phyloP scores from a whole-genome alignment of 2,113 vertebrate species.

The Murina feae region DNA sequence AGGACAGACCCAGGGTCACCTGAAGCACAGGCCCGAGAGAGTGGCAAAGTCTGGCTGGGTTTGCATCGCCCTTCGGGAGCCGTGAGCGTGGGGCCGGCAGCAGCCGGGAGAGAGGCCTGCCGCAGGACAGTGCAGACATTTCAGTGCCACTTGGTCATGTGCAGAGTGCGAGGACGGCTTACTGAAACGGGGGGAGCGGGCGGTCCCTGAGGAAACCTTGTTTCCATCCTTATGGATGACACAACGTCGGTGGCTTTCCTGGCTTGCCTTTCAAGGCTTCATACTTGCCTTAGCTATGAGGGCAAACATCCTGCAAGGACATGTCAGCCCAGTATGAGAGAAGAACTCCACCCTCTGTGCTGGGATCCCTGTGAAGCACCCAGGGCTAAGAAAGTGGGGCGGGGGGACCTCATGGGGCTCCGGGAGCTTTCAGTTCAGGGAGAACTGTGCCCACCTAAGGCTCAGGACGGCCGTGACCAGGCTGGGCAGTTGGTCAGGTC shows the following conservation, averaged over 20 bases:
- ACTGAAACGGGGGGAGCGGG: background rate
- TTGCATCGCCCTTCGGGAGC: background rate
- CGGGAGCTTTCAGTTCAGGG: background rate
- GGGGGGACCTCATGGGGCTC: background rate
- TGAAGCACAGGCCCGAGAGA: background rate
- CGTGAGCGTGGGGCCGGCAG: background rate
- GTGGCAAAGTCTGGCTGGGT: rapidly evolving
- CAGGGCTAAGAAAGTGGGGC: background rate
- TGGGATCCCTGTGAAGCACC: background rate
- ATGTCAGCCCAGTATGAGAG: background rate
- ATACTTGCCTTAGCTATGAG: background rate
- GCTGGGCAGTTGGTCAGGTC: too few relatives aligned
- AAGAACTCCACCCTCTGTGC: background rate
- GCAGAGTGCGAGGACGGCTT: background rate
- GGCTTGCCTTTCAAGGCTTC: background rate
- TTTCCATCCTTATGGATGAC: background rate
- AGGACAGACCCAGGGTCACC: background rate
- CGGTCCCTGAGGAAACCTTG: background rate
- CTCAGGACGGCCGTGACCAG: background rate
- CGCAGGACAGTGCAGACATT: too few relatives aligned
- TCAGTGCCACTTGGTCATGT: background rate
- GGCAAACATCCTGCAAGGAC: background rate
- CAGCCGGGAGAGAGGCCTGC: too few relatives aligned
- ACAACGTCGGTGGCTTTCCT: background rate
- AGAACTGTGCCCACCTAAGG: background rate